Conservation (phyloP, 2,113 vertebrate genomes). For the Caranx melampygus region DNA sequence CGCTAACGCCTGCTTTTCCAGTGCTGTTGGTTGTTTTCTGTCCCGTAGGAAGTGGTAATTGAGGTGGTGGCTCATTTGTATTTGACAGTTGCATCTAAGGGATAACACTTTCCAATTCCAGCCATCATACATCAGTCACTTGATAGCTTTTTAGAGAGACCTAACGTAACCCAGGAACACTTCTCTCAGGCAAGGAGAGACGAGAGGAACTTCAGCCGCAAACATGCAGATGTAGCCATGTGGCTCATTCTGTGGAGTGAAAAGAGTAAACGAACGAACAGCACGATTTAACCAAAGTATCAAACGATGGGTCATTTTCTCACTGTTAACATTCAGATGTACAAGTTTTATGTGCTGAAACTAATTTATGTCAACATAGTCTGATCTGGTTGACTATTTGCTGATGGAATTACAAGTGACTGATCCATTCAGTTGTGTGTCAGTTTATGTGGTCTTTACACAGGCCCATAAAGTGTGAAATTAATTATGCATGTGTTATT, state of each 20-base stretch:
- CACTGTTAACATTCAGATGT: background rate
- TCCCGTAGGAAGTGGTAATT: conserved; percentile 62
- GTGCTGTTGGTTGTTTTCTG: conserved; percentile 55
- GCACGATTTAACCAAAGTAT: background rate
- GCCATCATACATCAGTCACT: conserved; percentile 61
- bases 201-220: background rate
- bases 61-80: conserved; percentile 64
- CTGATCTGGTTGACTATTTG: background rate
- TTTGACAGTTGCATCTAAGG: conserved; percentile 63
- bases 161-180: conserved; percentile 10
- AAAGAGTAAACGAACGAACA: conserved; percentile 3
- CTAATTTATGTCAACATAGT: background rate
- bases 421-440: too few relatives aligned
- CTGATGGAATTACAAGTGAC: background rate
- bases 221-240: conserved; percentile 35
- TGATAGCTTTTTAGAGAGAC: conserved; percentile 44
- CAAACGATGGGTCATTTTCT: background rate
- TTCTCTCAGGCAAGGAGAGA: conserved; percentile 27
- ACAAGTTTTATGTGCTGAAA: background rate
- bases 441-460: too few relatives aligned
- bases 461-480: too few relatives aligned
- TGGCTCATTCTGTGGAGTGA: conserved; percentile 24
- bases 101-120: conserved; percentile 69
- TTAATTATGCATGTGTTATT: too few relatives aligned
- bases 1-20: conserved; percentile 68